Evolutionary conservation across 2,797 vertebrate genomes (phyloP), one percentile per base, ranked within the genome.

Genomic region (Strix occidentalis): DNA sequence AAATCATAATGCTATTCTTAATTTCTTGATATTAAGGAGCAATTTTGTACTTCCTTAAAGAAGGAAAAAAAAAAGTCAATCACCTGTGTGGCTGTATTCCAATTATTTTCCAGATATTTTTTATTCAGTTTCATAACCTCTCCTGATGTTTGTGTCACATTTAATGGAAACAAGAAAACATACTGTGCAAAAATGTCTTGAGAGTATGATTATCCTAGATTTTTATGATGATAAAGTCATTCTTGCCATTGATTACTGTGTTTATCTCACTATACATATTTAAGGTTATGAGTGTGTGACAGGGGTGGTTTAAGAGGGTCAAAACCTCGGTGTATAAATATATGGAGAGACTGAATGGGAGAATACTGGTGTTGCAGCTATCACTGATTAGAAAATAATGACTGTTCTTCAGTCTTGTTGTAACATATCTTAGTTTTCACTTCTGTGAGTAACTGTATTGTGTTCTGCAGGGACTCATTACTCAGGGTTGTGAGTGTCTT

Each of bases 141-240:
- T 70, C 74, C 60, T 56, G 74, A 35, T 77, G 70, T 61, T 69
- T 69, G 48, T 71, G 70, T 90, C 54, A 33, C 33, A n/a, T 93
- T 95, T 91, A 95, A 84, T 93, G 79, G 79, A 85, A 78, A 87
- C 68, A 70, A 24, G 78, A 87, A 87, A 94, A 85, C 60, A 57
- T 3, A 43, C 37, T 31, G 35, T 61, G 63, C 68, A 85, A 72
- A 87, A 46, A 46, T 68, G 60, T 83, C 82, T 91, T 3, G 0
- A 61, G 71, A 83, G 84, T 69, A 6, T 80, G 84, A 93, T 94
- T 94, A 87, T 64, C 78, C 56, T 28, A 28, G 88, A 75, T 77
- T 58, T 83, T 79, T 75, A 31, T 61, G 91, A 43, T 66, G 81
- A 71, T 94, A 45, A 71, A 87, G 58, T 79, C 31, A 57, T 92